Percentiles rank a stretch among this genome's conserved stretches.
These are phyloP conservation scores for Ophion costatus DNA, from an alignment of 2,888 invertebrate genomes.

Conservation along the genomic window DNA sequence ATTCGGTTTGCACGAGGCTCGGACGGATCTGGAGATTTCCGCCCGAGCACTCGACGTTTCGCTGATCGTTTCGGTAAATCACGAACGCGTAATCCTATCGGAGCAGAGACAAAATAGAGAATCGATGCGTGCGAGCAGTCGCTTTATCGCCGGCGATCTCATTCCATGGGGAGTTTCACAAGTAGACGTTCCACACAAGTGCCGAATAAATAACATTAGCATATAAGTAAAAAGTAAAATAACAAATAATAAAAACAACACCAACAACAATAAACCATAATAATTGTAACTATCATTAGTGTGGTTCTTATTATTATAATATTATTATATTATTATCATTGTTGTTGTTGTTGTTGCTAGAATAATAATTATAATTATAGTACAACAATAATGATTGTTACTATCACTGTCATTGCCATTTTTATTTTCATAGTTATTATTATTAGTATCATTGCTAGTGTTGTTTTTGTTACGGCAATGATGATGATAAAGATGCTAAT, in stretches of 20 bases:
- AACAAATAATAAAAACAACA: no score
- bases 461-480: neutral
- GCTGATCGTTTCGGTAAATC: conserved; percentile 86
- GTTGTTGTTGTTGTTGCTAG: no score
- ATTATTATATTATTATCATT: no score
- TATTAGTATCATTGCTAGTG: neutral
- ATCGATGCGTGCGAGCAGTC: neutral
- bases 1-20: conserved; percentile 85
- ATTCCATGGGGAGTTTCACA: neutral
- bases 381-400: neutral
- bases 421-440: neutral
- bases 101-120: conserved; percentile 60
- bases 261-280: no score
- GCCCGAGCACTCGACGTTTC: conserved; percentile 85
- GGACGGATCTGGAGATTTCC: conserved; percentile 87
- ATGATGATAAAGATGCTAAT: neutral
- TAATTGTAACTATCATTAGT: no score
- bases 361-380: no score
- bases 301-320: no score
- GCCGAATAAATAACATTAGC: neutral
- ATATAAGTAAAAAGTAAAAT: neutral
- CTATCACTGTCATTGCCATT: no score
- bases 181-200: neutral
- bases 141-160: neutral
- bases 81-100: conserved; percentile 89